These are phyloP conservation scores for Deladenus siricidicola DNA, from an alignment of 2,888 invertebrate species.

Conservation along the genomic window DNA sequence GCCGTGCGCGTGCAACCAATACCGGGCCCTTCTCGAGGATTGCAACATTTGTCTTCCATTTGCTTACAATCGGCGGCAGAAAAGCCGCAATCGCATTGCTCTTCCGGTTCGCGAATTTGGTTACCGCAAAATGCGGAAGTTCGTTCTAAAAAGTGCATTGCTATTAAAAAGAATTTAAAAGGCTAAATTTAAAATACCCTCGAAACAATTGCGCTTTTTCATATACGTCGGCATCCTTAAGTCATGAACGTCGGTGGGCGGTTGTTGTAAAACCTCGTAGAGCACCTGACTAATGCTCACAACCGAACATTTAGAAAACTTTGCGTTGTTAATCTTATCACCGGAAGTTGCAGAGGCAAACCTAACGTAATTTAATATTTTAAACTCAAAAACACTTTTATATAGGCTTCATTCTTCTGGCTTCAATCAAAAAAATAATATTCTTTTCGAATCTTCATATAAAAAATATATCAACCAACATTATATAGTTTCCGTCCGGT, in stretches of 20 bases:
- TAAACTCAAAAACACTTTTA: no score
- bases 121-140: slow-evolving; percentile 97
- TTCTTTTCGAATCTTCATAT: no score
- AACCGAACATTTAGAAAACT: slow-evolving; percentile 87
- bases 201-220: slow-evolving; percentile 85
- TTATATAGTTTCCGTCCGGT: slow-evolving; percentile 88
- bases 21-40: slow-evolving; percentile 60
- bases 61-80: slow-evolving; percentile 68
- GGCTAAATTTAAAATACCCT: no score
- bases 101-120: slow-evolving; percentile 91
- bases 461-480: no score
- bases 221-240: slow-evolving; percentile 60
- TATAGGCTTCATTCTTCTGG: no score
- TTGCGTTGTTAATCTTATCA: slow-evolving; percentile 91
- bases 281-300: slow-evolving; percentile 60
- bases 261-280: slow-evolving; percentile 36
- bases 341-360: slow-evolving; percentile 87
- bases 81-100: slow-evolving; percentile 95
- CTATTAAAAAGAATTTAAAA: slow-evolving; percentile 18
- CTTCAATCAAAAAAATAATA: no score
- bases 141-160: slow-evolving; percentile 63
- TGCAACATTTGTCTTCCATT: slow-evolving; percentile 67
- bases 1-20: slow-evolving; percentile 62
- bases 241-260: slow-evolving; percentile 43
- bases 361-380: no score